Evolutionary conservation across 2,113 vertebrate species (phyloP).

Genomic region (Pseudopodoces humilis): DNA sequence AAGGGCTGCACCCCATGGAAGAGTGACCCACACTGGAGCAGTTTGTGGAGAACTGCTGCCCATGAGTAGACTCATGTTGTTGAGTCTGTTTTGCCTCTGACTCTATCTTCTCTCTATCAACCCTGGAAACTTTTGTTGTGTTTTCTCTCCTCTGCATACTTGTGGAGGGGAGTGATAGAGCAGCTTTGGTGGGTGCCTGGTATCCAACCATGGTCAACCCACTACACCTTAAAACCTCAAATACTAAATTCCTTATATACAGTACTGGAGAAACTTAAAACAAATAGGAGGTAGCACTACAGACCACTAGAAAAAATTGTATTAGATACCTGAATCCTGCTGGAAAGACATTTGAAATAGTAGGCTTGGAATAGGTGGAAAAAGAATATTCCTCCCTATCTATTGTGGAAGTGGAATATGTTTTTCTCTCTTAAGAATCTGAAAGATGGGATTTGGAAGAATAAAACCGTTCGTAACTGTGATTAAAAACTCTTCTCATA

Average conservation of each 20-base stretch:
- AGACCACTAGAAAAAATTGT: not conserved
- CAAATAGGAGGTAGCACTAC: not conserved
- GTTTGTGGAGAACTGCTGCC: not conserved
- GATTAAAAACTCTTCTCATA: not conserved
- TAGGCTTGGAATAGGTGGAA: not conserved
- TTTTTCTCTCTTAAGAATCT: not conserved
- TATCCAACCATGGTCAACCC: not conserved
- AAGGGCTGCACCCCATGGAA: not conserved
- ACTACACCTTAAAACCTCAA: not conserved
- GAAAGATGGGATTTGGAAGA: not conserved
- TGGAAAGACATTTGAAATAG: not conserved
- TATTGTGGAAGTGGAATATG: not conserved
- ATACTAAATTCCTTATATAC: not conserved
- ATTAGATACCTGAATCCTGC: not conserved
- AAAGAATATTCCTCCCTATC: not conserved
- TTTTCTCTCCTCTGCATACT: not conserved
- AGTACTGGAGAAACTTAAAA: not conserved
- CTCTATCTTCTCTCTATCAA: not conserved
- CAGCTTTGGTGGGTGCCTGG: not conserved
- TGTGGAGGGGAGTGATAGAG: not conserved
- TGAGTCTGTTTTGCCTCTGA: not conserved
- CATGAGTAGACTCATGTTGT: not conserved
- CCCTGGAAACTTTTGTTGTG: not conserved
- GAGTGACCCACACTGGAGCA: not conserved
- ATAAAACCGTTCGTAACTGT: not conserved